Base-by-base conservation (phyloP, 2,797 vertebrate species). In the Botia kubotai region DNA sequence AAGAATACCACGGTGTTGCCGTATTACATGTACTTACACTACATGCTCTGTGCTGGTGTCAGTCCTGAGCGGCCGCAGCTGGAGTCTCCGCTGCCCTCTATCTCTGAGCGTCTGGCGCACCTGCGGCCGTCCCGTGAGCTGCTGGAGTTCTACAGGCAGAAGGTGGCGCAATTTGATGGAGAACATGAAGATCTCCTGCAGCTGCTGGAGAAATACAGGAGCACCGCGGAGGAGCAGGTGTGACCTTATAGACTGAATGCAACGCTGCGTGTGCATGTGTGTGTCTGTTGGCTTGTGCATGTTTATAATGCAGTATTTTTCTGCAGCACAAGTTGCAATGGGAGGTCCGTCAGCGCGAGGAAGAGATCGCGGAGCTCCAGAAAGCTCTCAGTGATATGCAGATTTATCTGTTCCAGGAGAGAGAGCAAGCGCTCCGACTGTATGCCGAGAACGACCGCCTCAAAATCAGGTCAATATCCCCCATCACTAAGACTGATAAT, bases 331-430 rank as follows among this genome's bases (percentile, higher is more conserved):
- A 96, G 89, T 77, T 98, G 21, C 96, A 96, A 10, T 94, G 94
- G 93, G 95, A 97, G 71, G 86, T 98, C 12, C 93, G 85, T n/a
- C 95, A 97, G 89, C 91, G 96, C 1, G 97, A 98, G 69, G 95
- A 94, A 75, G 97, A 99, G 91, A 94, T 96, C 26, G 88, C 86
- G 0, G 96, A 98, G 88, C 88, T 98, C 83, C 96, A 98, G 86
- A 98, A 95, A 62, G 98, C 97, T 11, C 89, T 99, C 80, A 97
- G 97, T 68, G 97, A 99, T 79, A 95, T 99, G 96, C 97, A 99
- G 86, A 92, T 97, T 77, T 97, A 91, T 88, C 96, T 99, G 11
- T 99, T 96, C 89, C 96, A 98, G 87, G 97, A 98, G 84, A 93
- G 96, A 70, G 98, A 99, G 72, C 97, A 98, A 0, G 96, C 96